Evolutionary conservation across 1,140 invertebrate species (phyloP).

Genomic region (Rhizoglyphus robini): DNA sequence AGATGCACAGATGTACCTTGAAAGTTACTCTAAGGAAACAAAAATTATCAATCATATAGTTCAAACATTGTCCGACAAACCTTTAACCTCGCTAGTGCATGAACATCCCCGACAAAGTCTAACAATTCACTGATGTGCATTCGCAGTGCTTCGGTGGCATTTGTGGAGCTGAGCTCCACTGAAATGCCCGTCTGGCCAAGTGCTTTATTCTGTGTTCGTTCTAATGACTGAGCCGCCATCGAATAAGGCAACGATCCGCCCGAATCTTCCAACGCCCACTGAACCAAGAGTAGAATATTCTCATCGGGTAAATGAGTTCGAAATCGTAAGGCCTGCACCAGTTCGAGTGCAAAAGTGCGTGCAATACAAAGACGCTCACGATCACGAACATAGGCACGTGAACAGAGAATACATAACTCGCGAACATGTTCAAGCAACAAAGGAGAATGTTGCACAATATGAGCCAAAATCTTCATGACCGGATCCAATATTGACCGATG

Average conservation of each 20-base stretch:
- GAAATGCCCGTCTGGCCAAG: slow-evolving; percentile 16
- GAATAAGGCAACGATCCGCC: slow-evolving; percentile 56
- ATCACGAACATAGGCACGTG: slow-evolving; percentile 51
- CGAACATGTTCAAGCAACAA: slow-evolving; percentile 67
- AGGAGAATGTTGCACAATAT: slow-evolving; percentile 71
- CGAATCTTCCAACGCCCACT: slow-evolving; percentile 54
- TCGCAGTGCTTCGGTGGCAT: slow-evolving; percentile 78
- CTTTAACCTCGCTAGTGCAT: slow-evolving; percentile 84
- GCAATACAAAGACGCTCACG: slow-evolving; percentile 83
- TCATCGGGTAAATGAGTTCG: slow-evolving; percentile 83
- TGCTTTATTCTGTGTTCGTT: slow-evolving; percentile 27
- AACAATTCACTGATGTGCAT: slow-evolving; percentile 82
- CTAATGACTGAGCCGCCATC: slow-evolving; percentile 39
- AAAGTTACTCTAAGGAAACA: slow-evolving; percentile 56
- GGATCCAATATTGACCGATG: slow-evolving; percentile 63
- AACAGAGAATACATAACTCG: slow-evolving; percentile 77
- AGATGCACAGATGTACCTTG: slow-evolving; percentile 61
- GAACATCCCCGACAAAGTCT: slow-evolving; percentile 89
- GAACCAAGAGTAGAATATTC: slow-evolving; percentile 80
- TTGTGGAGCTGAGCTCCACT: slow-evolving; percentile 45
- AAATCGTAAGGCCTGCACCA: slow-evolving; percentile 88
- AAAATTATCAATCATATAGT: slow-evolving; percentile 20
- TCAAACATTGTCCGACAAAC: background rate
- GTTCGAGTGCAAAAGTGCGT: slow-evolving; percentile 75
- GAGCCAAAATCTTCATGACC: slow-evolving; percentile 86